A percentile compares a stretch with the other conserved stretches of the same genome.
These are phyloP conservation scores for Lasioglossum lativentre DNA, from an alignment of 2,888 invertebrate genomes.

Conservation along the genomic window DNA sequence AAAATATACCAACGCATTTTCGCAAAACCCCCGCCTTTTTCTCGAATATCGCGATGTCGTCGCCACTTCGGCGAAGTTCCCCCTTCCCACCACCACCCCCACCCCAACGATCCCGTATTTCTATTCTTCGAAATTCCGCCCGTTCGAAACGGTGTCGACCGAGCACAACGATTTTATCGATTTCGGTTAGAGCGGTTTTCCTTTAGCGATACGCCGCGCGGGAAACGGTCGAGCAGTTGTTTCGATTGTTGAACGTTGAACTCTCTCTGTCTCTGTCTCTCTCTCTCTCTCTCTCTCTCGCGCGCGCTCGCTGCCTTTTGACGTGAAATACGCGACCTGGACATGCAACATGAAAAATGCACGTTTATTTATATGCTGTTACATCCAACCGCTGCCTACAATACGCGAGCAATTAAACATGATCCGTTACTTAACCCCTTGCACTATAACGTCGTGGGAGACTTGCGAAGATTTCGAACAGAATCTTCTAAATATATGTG, in stretches of 20 bases:
- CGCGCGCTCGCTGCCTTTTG: neutral
- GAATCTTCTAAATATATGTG: neutral
- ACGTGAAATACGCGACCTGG: neutral
- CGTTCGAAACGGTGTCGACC: neutral
- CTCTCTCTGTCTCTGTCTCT: neutral
- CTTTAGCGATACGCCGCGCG: neutral
- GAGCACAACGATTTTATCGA: conserved; percentile 2
- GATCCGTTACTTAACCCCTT: neutral
- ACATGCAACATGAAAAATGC: conserved; percentile 9
- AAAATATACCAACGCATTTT: neutral
- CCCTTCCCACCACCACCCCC: too few relatives aligned
- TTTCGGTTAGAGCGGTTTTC: neutral
- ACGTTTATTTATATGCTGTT: neutral
- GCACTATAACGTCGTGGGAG: neutral
- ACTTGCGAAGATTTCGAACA: neutral
- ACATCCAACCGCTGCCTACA: neutral
- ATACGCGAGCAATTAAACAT: neutral
- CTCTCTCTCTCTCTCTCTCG: neutral
- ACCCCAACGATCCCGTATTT: neutral
- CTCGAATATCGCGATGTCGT: neutral
- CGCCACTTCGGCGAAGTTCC: neutral
- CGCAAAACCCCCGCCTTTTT: neutral
- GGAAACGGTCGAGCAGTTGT: neutral
- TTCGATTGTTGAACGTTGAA: conserved; percentile 13
- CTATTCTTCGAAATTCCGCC: neutral